Percentiles rank a stretch among this genome's conserved stretches.
These are phyloP conservation scores for Cryptotis parvus DNA, from an alignment of 2,113 vertebrate genomes.

Conservation along the genomic window DNA sequence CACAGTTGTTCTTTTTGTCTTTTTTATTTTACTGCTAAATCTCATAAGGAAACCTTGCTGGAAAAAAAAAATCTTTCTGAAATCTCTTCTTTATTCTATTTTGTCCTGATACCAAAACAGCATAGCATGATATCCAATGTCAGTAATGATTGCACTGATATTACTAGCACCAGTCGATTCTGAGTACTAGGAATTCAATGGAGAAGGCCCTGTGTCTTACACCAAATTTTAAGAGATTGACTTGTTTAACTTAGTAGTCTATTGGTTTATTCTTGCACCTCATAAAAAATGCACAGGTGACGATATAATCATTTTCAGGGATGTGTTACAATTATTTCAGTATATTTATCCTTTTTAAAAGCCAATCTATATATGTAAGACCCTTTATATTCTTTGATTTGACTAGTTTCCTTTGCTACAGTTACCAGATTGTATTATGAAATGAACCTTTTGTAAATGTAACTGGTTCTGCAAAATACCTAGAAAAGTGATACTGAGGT, in stretches of 20 bases:
- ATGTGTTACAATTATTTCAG: constrained; percentile 77
- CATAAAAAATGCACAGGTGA: constrained; percentile 64
- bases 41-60: constrained; percentile 41
- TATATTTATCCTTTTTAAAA: constrained; percentile 81
- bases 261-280: constrained; percentile 65
- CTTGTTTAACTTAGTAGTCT: constrained; percentile 64
- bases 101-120: constrained; percentile 62
- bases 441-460: constrained; percentile 84
- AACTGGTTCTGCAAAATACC: constrained; percentile 83
- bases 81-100: constrained; percentile 48
- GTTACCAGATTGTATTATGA: constrained; percentile 79
- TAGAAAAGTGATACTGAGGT: constrained; percentile 82
- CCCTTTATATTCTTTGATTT: constrained; percentile 74
- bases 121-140: constrained; percentile 21
- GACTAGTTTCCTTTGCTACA: constrained; percentile 73
- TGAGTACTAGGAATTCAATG: neutral
- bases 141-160: neutral
- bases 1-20: constrained; percentile 63
- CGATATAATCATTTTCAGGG: constrained; percentile 77
- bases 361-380: constrained; percentile 59
- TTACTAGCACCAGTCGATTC: constrained; percentile 56
- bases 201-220: constrained; percentile 62
- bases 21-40: constrained; percentile 62
- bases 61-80: constrained; percentile 24
- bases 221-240: constrained; percentile 62